A percentile compares a stretch with the other conserved stretches of the same genome.
phyloP scores from a whole-genome alignment of 1,140 invertebrate species.

The Drosophila nasuta region DNA sequence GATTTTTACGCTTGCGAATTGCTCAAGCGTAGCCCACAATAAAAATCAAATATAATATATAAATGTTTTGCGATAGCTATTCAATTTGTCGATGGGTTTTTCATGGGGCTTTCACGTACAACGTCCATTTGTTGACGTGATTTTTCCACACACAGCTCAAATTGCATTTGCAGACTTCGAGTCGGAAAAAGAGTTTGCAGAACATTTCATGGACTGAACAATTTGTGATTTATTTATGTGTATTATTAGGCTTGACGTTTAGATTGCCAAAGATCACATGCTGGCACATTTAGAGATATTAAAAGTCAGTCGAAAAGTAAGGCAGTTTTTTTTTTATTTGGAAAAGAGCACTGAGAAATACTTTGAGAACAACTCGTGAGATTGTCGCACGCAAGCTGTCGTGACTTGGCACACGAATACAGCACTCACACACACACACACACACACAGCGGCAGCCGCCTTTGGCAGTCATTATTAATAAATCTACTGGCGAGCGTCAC shows the following conservation, averaged over 20 bases:
- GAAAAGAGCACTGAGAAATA: constrained; percentile 10
- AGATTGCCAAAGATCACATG: constrained; percentile 14
- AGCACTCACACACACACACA: constrained; percentile 19
- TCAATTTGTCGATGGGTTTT: neutral
- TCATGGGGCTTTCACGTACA: neutral
- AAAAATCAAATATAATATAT: neutral
- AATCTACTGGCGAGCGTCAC: constrained; percentile 15
- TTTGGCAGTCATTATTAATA: constrained; percentile 41
- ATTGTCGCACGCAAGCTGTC: constrained; percentile 38
- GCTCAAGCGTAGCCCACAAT: neutral
- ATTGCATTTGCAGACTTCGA: too few species aligned
- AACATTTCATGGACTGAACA: neutral
- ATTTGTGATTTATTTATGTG: constrained; percentile 2
- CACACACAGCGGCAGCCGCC: constrained; percentile 7
- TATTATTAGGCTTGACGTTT: neutral
- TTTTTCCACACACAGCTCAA: neutral
- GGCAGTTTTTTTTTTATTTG: neutral
- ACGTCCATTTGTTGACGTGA: neutral
- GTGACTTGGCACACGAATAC: constrained; percentile 36
- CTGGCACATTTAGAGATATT: neutral
- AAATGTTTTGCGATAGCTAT: neutral
- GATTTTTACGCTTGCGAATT: constrained; percentile 22
- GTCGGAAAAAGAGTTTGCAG: too few species aligned
- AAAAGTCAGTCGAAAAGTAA: constrained; percentile 10
- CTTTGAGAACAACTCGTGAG: constrained; percentile 28